Evolutionary conservation across 92 coral and sea anemone species (phyloP).

Genomic region (Actinostola sp.): DNA sequence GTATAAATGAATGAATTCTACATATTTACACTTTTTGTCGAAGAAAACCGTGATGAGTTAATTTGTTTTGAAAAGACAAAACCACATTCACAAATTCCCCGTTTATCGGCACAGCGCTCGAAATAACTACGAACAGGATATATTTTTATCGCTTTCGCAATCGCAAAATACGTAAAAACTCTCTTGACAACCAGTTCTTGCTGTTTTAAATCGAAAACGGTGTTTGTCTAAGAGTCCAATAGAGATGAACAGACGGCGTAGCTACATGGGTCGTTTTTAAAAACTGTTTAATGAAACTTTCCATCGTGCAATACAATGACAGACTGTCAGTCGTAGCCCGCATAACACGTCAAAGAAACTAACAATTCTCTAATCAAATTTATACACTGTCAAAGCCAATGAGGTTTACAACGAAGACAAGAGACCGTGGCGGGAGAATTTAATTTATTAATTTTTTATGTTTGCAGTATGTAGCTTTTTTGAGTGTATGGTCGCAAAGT

Average conservation of each 20-base stretch:
- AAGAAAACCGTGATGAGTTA: background rate
- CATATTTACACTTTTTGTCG: background rate
- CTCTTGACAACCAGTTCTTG: too few relatives aligned
- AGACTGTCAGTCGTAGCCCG: too few relatives aligned
- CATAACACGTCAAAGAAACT: background rate
- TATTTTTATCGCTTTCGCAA: too few relatives aligned
- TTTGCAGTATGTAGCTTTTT: conserved; percentile 10
- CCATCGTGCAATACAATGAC: too few relatives aligned
- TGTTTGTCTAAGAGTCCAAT: too few relatives aligned
- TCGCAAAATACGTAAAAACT: too few relatives aligned
- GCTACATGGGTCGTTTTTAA: too few relatives aligned
- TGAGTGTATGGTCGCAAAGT: background rate
- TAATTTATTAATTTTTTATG: conserved; percentile 9
- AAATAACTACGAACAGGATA: background rate
- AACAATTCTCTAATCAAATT: conserved; percentile 6
- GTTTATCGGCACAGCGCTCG: background rate
- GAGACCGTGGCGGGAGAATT: conserved; percentile 7
- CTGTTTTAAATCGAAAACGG: too few relatives aligned
- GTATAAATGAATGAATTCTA: too few relatives aligned
- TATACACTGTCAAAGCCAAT: conserved; percentile 3
- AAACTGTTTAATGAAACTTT: too few relatives aligned
- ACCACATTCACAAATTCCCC: background rate
- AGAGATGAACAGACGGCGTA: too few relatives aligned
- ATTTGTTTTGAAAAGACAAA: conserved; percentile 13
- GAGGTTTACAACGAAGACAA: background rate